phyloP scores from a whole-genome alignment of 2,113 vertebrate species.

The Rostratula benghalensis region DNA sequence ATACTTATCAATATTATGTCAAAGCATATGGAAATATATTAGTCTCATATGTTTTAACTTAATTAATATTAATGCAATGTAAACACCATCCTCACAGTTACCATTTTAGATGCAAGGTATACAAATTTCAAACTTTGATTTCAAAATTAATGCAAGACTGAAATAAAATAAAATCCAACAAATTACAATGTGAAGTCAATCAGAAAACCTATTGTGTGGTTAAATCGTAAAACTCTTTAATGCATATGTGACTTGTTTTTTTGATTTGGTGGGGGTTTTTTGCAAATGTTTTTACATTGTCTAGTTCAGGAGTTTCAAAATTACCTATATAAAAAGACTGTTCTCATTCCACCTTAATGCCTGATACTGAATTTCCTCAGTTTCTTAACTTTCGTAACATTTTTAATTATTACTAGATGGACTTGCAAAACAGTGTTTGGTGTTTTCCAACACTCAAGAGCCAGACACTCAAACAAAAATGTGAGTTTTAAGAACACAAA shows the following conservation, averaged over 20 bases:
- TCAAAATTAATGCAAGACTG: not conserved
- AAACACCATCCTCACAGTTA: not conserved
- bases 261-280: too few relatives aligned
- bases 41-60: not conserved
- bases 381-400: not conserved
- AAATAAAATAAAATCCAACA: not conserved
- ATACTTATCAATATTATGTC: not conserved
- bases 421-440: not conserved
- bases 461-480: not conserved
- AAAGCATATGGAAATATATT: not conserved
- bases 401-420: not conserved
- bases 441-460: not conserved
- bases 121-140: not conserved
- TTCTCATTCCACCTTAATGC: not conserved
- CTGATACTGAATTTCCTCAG: not conserved
- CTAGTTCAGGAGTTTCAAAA: not conserved
- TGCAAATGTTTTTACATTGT: not conserved
- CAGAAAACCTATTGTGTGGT: not conserved
- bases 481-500: not conserved
- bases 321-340: not conserved
- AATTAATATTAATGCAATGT: not conserved
- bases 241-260: not conserved
- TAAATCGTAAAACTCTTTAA: not conserved
- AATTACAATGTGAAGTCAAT: not conserved
- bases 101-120: not conserved